Evolutionary conservation across 2,888 invertebrate species (phyloP), one percentile per base, ranked within the genome.

Genomic region (Nasonovia ribisnigri): DNA sequence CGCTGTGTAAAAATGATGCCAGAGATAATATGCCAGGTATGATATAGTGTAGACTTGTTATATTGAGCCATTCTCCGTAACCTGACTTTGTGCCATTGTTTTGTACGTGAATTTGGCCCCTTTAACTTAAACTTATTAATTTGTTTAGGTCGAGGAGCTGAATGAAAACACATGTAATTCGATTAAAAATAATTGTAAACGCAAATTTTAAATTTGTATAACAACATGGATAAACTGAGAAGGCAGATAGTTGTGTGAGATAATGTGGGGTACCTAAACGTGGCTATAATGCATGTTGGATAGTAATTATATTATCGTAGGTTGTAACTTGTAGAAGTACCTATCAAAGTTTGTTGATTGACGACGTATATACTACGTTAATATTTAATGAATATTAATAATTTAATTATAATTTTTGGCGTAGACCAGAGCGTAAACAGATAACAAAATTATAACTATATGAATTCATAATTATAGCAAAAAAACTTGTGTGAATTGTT

Each of bases 401-500:
- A 67, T 67, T 67, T n/a, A n/a, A 67, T n/a, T 67, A n/a, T 60
- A 67, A 67, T n/a, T 67, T 67, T n/a, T 67, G n/a, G 60, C 60
- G 4, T n/a, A n/a, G 13, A 67, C 60, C 29, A 60, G 29, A n/a
- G 60, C 0, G 60, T 60, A 60, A 60, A 29, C 29, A 60, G 11
- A 60, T 60, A 60, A 29, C 60, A 29, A 11, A 29, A 60, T 60
- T 60, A 60, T 60, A 60, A 60, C 29, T 29, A 60, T 60, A 8
- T 46, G n/a, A 60, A 60, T 60, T 60, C n/a, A 60, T 60, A n/a
- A 60, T 60, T 60, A 60, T 60, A 60, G n/a, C n/a, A 60, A 11
- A 13, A n/a, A 5, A 60, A 60, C 60, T 13, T 60, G n/a, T 60
- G n/a, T 60, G 60, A n/a, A 60, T 60, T 60, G 13, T 11, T n/a